phyloP scores from a whole-genome alignment of 2,888 invertebrate species.

The Melinopterus prodromus region DNA sequence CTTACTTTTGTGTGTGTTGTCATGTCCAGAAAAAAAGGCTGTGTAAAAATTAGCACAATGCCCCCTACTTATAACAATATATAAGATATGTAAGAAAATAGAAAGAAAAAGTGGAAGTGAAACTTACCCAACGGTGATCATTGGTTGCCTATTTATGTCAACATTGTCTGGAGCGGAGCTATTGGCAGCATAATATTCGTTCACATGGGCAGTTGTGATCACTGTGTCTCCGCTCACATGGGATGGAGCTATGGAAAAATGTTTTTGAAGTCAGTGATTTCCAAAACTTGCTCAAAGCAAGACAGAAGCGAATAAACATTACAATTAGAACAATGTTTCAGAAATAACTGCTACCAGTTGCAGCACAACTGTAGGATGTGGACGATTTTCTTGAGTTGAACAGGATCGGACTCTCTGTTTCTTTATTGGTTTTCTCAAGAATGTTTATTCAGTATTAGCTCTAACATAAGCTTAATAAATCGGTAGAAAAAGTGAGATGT shows the following conservation, averaged over 20 bases:
- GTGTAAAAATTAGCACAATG: slow-evolving; percentile 29
- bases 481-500: not conserved
- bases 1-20: not conserved
- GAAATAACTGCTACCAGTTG: too few relatives aligned
- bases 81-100: not conserved
- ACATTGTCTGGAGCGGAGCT: slow-evolving; percentile 65
- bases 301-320: too few relatives aligned
- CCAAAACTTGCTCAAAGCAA: too few relatives aligned
- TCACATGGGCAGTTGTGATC: slow-evolving; percentile 55
- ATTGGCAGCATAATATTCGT: slow-evolving; percentile 55
- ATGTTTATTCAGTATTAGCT: too few relatives aligned
- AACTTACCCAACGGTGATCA: slow-evolving; percentile 70
- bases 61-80: not conserved
- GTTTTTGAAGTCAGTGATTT: not conserved
- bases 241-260: slow-evolving; percentile 52
- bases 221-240: slow-evolving; percentile 58
- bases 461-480: too few relatives aligned
- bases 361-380: too few relatives aligned
- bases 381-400: too few relatives aligned
- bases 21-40: not conserved
- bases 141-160: slow-evolving; percentile 68
- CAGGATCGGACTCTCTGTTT: too few relatives aligned
- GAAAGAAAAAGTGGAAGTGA: slow-evolving; percentile 4
- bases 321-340: too few relatives aligned
- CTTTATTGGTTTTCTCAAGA: too few relatives aligned